phyloP scores from a whole-genome alignment of 1,140 invertebrate species.

The Stratiolaelaps scimitus region DNA sequence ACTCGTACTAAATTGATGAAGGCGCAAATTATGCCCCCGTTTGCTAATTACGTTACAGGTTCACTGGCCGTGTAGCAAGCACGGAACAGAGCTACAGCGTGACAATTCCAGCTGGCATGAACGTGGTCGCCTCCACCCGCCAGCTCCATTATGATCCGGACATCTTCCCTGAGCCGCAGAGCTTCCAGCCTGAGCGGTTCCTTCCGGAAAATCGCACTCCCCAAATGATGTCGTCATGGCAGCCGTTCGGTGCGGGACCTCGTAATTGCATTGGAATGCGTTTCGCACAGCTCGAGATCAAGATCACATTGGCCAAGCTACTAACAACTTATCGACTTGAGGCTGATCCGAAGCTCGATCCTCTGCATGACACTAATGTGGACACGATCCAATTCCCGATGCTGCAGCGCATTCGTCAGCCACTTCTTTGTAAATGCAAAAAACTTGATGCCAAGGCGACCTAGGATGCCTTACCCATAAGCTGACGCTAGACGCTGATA shows the following conservation, averaged over 20 bases:
- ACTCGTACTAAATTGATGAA: too few relatives aligned
- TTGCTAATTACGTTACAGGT: conserved; percentile 16
- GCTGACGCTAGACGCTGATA: too few relatives aligned
- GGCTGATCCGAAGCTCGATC: conserved; percentile 4
- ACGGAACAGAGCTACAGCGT: conserved; percentile 30
- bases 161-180: conserved; percentile 48
- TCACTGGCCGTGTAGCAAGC: conserved; percentile 28
- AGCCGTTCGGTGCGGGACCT: conserved; percentile 41
- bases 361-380: too few relatives aligned
- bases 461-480: too few relatives aligned
- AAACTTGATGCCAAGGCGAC: too few relatives aligned
- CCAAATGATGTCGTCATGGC: background rate
- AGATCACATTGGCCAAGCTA: conserved; percentile 32
- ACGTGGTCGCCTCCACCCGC: conserved; percentile 49
- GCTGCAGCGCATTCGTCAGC: too few relatives aligned
- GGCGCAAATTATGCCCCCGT: too few relatives aligned
- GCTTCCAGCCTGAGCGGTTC: conserved; percentile 52
- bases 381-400: too few relatives aligned
- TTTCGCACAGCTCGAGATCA: conserved; percentile 33
- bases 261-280: conserved; percentile 42
- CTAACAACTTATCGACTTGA: conserved; percentile 31
- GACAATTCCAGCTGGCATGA: conserved; percentile 44
- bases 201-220: background rate
- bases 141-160: conserved; percentile 51
- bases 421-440: too few relatives aligned